A percentile compares a stretch with the other conserved stretches of the same genome.
Evolutionary conservation across 2,888 invertebrate genomes (phyloP).

Genomic region (Andrena bucephala): DNA sequence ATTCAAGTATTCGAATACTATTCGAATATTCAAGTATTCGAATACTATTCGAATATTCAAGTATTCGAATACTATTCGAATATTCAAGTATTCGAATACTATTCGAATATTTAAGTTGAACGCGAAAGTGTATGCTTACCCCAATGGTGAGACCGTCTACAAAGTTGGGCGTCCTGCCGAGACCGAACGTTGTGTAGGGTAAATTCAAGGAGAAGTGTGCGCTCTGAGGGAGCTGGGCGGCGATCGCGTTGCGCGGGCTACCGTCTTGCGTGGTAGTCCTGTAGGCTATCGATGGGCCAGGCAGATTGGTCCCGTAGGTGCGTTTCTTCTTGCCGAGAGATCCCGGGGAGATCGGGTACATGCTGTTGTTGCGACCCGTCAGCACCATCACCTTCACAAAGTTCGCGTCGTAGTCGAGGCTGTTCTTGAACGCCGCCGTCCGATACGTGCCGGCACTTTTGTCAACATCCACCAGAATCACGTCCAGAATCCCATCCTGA

Average conservation of each 20-base stretch:
- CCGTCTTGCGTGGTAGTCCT: constrained; percentile 96
- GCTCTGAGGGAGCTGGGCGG: constrained; percentile 96
- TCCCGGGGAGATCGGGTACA: constrained; percentile 90
- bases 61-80: no score
- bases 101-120: no score
- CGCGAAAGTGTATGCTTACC: constrained; percentile 83
- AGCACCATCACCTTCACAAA: constrained; percentile 98
- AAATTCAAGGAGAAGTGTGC: constrained; percentile 96
- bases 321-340: constrained; percentile 91
- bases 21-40: no score
- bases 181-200: constrained; percentile 97
- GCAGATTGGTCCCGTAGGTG: constrained; percentile 95
- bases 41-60: no score
- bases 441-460: constrained; percentile 84
- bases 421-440: constrained; percentile 94
- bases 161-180: constrained; percentile 99
- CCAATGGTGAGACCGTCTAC: constrained; percentile 95
- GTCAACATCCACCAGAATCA: constrained; percentile 90
- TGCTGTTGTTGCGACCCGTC: constrained; percentile 91
- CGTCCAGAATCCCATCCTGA: constrained; percentile 97
- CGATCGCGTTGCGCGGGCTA: constrained; percentile 91
- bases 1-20: no score
- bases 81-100: no score
- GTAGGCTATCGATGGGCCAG: constrained; percentile 95
- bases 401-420: constrained; percentile 96